phyloP scores from a whole-genome alignment of 2,113 vertebrate genomes.

The Cynopterus brachyotis region DNA sequence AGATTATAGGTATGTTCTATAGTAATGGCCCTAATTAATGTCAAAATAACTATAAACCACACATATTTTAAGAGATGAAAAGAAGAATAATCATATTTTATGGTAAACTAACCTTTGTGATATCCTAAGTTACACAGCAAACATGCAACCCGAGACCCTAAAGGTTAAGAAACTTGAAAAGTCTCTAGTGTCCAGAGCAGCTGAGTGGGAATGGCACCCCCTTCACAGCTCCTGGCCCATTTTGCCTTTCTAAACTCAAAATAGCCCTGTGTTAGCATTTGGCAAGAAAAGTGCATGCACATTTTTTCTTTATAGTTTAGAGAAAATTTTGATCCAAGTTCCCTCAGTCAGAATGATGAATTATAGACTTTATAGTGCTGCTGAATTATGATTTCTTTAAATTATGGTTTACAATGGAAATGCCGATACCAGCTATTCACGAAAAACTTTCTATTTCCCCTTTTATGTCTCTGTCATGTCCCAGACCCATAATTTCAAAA shows the following conservation, averaged over 20 bases:
- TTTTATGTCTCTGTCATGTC: constrained; percentile 68
- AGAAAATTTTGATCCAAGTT: constrained; percentile 48
- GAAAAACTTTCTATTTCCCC: constrained; percentile 59
- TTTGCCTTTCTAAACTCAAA: constrained; percentile 34
- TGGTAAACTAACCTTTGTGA: neutral
- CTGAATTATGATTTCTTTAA: constrained; percentile 71
- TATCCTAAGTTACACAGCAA: neutral
- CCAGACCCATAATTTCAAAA: constrained; percentile 71
- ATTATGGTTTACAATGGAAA: constrained; percentile 65
- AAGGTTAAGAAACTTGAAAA: neutral
- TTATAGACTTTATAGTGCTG: constrained; percentile 60
- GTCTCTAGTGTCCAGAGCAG: neutral
- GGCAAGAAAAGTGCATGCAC: constrained; percentile 51
- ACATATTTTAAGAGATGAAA: neutral
- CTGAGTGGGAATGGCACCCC: rapidly evolving
- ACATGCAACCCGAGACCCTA: neutral
- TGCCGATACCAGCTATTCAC: constrained; percentile 63
- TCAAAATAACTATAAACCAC: neutral
- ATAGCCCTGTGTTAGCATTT: constrained; percentile 64
- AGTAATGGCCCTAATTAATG: neutral
- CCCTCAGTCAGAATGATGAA: constrained; percentile 66
- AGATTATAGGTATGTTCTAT: neutral
- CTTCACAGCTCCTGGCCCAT: neutral
- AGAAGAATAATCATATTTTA: neutral
- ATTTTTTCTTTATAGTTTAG: constrained; percentile 65